These are phyloP conservation scores for Drosophila asahinai DNA, from an alignment of 1,140 invertebrate genomes.

Conservation along the genomic window DNA sequence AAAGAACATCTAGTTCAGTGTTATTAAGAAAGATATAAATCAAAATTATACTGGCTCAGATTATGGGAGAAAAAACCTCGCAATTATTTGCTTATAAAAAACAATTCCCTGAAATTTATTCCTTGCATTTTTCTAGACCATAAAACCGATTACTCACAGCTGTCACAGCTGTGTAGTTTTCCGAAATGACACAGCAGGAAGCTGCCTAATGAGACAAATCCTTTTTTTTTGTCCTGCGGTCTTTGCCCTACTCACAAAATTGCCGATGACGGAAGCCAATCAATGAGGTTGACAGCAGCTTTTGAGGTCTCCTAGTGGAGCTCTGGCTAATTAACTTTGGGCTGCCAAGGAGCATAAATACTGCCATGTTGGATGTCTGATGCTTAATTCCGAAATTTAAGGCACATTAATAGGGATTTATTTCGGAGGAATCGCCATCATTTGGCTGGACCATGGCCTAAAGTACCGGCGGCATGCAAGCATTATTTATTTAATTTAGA, in stretches of 20 bases:
- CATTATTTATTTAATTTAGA: constrained; percentile 42
- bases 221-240: constrained; percentile 1
- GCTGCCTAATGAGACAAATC: constrained; percentile 40
- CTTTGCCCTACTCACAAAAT: constrained; percentile 1
- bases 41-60: neutral
- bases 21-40: neutral
- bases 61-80: neutral
- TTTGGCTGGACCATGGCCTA: constrained; percentile 5
- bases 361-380: neutral
- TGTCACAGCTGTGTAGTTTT: constrained; percentile 1
- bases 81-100: constrained; percentile 4
- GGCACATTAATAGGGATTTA: constrained; percentile 47
- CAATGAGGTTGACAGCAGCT: constrained; percentile 5
- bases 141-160: constrained; percentile 26
- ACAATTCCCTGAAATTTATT: neutral
- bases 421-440: neutral
- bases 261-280: constrained; percentile 38
- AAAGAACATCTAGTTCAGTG: too few species aligned
- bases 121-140: constrained; percentile 4
- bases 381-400: constrained; percentile 26
- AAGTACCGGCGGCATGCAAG: constrained; percentile 41
- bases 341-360: neutral
- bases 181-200: constrained; percentile 22
- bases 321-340: constrained; percentile 33
- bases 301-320: neutral